Evolutionary conservation across 2,797 vertebrate species (phyloP).

Genomic region (Toxotes lorentzi): DNA sequence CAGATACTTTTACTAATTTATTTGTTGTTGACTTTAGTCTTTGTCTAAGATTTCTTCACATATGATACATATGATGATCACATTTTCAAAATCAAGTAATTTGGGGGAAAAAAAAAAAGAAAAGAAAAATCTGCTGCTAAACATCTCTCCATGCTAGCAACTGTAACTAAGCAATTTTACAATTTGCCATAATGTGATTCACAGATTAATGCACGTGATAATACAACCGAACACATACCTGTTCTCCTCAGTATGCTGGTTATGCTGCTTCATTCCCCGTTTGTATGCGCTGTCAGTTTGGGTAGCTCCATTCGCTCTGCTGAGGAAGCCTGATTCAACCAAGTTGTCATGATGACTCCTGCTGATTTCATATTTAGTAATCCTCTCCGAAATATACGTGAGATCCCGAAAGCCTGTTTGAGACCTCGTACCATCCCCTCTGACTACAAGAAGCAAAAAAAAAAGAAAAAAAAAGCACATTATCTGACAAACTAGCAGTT

Average conservation of each 20-base stretch:
- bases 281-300: slow-evolving; percentile 13
- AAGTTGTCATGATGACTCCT: slow-evolving; percentile 6
- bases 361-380: slow-evolving; percentile 8
- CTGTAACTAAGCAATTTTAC: background rate
- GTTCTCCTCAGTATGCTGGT: background rate
- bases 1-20: background rate
- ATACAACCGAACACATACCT: background rate
- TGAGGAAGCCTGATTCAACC: background rate
- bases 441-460: background rate
- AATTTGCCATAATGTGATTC: background rate
- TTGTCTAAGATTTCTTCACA: too few species aligned
- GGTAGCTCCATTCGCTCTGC: slow-evolving; percentile 4
- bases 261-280: background rate
- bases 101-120: background rate
- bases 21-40: background rate
- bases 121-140: too few species aligned
- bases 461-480: too few species aligned
- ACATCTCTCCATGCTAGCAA: too few species aligned
- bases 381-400: background rate
- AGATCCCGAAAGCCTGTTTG: too few species aligned
- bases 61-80: background rate
- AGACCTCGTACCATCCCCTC: background rate
- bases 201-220: background rate
- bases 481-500: background rate
- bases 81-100: background rate